Evolutionary conservation across 2,113 vertebrate genomes (phyloP).

Genomic region (Oostethus manadensis): DNA sequence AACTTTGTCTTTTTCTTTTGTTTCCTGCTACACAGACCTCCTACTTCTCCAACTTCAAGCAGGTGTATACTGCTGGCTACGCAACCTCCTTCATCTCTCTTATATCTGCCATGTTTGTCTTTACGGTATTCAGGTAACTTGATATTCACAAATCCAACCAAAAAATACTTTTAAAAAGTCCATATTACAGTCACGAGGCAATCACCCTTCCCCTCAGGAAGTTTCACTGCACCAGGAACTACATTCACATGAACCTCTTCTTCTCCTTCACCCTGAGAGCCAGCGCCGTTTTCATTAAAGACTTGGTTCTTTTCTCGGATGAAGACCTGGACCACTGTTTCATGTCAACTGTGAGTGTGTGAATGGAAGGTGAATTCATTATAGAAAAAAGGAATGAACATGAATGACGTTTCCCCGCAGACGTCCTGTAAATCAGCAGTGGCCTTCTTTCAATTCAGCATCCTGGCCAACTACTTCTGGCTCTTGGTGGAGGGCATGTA

Average conservation of each 20-base stretch:
- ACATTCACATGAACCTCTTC: constrained; percentile 86
- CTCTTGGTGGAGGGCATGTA: constrained; percentile 86
- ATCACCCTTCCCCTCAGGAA: constrained; percentile 63
- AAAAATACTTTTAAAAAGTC: too few species aligned
- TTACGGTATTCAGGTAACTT: constrained; percentile 70
- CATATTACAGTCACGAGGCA: neutral
- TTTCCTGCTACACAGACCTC: constrained; percentile 49
- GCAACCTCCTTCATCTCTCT: constrained; percentile 73
- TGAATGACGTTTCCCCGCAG: constrained; percentile 40
- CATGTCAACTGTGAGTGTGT: constrained; percentile 72
- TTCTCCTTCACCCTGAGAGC: constrained; percentile 81
- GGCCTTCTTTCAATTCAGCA: constrained; percentile 81
- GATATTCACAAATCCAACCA: neutral
- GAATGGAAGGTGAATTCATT: too few species aligned
- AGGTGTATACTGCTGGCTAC: constrained; percentile 72
- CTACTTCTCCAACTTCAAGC: constrained; percentile 68
- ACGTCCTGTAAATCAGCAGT: constrained; percentile 77
- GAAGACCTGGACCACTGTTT: constrained; percentile 77
- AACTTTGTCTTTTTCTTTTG: neutral
- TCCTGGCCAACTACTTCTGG: constrained; percentile 86
- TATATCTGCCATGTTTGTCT: constrained; percentile 69
- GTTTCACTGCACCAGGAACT: constrained; percentile 86
- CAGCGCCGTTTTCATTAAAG: constrained; percentile 79
- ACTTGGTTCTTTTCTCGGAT: constrained; percentile 73
- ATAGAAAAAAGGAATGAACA: too few species aligned